Conservation (phyloP, 1,140 invertebrate species). For the Drosophila sp. region DNA sequence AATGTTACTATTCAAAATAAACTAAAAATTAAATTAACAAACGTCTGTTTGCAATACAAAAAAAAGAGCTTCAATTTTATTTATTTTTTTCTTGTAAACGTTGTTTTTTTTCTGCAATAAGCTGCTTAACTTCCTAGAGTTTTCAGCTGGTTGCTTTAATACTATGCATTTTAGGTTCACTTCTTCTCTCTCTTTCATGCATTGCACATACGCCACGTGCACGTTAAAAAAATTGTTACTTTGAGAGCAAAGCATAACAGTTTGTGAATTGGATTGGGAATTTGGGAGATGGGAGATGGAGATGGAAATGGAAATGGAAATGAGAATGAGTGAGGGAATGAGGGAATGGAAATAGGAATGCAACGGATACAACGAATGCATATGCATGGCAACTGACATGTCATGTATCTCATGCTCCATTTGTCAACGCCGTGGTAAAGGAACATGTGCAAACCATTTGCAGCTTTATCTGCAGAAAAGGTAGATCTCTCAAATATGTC, state of each 20-base stretch:
- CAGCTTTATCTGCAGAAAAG: slow-evolving; percentile 20
- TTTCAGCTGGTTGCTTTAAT: slow-evolving; percentile 35
- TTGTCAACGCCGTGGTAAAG: slow-evolving; percentile 57
- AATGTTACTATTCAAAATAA: too few relatives aligned
- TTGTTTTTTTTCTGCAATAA: slow-evolving; percentile 7
- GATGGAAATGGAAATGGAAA: neutral
- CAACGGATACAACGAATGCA: slow-evolving; percentile 21
- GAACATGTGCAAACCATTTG: slow-evolving; percentile 58
- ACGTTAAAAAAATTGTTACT: slow-evolving; percentile 35
- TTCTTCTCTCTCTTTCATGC: slow-evolving; percentile 14
- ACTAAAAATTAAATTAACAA: too few relatives aligned
- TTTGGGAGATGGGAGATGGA: slow-evolving; percentile 4
- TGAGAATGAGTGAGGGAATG: neutral
- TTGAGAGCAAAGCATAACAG: slow-evolving; percentile 41
- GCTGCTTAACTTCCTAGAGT: slow-evolving; percentile 20
- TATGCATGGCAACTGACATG: slow-evolving; percentile 60
- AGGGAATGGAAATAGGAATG: too few relatives aligned
- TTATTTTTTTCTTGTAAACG: neutral
- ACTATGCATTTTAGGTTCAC: slow-evolving; percentile 5
- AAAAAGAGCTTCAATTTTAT: neutral
- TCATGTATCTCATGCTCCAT: slow-evolving; percentile 69
- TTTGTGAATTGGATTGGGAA: slow-evolving; percentile 40
- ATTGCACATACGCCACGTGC: slow-evolving; percentile 52
- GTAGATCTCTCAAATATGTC: slow-evolving; percentile 10
- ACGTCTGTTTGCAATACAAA: too few relatives aligned